phyloP scores from a whole-genome alignment of 92 coral and sea anemone species.

The Porites cylindrica region DNA sequence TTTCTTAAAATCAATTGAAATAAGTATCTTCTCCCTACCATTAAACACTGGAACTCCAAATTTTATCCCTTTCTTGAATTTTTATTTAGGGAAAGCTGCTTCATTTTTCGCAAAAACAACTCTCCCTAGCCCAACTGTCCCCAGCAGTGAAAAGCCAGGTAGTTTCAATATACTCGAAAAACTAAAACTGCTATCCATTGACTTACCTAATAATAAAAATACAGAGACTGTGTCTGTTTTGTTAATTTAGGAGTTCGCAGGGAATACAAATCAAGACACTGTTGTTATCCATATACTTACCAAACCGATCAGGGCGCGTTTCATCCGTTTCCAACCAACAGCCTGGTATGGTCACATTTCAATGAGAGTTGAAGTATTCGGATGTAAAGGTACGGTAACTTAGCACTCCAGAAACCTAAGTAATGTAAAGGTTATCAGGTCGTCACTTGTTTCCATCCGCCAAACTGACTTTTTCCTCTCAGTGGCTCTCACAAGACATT shows the following conservation, averaged over 20 bases:
- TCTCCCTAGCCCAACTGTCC: too few relatives aligned
- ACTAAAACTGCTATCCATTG: not conserved
- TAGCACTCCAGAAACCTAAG: not conserved
- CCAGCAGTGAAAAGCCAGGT: too few relatives aligned
- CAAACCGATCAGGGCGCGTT: not conserved
- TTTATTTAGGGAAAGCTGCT: too few relatives aligned
- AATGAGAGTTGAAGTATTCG: not conserved
- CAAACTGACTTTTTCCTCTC: too few relatives aligned
- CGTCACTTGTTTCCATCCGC: too few relatives aligned
- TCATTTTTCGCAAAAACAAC: too few relatives aligned
- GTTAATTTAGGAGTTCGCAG: not conserved
- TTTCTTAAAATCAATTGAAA: too few relatives aligned
- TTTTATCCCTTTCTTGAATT: too few relatives aligned
- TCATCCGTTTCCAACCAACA: not conserved
- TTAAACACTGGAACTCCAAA: too few relatives aligned
- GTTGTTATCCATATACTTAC: not conserved
- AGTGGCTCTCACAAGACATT: too few relatives aligned
- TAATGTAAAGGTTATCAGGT: not conserved
- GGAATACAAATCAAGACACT: not conserved
- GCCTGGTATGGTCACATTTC: not conserved
- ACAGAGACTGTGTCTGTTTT: not conserved
- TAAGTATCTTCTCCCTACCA: too few relatives aligned
- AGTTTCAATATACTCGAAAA: too few relatives aligned
- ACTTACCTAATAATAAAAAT: not conserved
- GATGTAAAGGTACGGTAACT: not conserved